Percentiles rank a stretch among this genome's conserved stretches.
phyloP scores from a whole-genome alignment of 2,888 invertebrate species.

The Eurois occulta region DNA sequence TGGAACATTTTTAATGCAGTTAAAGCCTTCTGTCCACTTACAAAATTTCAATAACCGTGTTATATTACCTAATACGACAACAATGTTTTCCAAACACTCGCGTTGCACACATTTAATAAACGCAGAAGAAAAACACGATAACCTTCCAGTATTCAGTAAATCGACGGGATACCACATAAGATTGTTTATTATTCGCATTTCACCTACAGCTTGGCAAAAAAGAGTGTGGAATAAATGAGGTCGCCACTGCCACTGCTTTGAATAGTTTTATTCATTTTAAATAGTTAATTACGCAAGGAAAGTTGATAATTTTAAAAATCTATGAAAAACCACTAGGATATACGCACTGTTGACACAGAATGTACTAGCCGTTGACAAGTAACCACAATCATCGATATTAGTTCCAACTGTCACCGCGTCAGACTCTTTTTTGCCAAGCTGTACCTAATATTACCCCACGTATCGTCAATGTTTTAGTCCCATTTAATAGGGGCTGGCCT shows the following conservation, averaged over 20 bases:
- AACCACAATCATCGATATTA: no score
- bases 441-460: not conserved
- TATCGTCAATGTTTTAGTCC: not conserved
- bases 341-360: no score
- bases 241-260: no score
- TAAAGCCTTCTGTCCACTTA: not conserved
- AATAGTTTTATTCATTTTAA: no score
- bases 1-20: not conserved
- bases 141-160: conserved; percentile 10
- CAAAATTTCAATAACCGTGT: conserved; percentile 14
- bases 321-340: no score
- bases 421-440: no score
- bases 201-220: no score
- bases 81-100: conserved; percentile 46
- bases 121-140: conserved; percentile 44
- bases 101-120: conserved; percentile 5
- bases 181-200: not conserved
- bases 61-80: conserved; percentile 26
- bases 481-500: not conserved
- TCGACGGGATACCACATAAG: not conserved
- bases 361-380: no score
- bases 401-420: no score
- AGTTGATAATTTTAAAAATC: no score
- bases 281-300: no score
- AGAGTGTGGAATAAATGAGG: no score